Evolutionary conservation across 2,797 vertebrate species (phyloP), one percentile per base, ranked within the genome.

Genomic region (Neoniphon sammara): DNA sequence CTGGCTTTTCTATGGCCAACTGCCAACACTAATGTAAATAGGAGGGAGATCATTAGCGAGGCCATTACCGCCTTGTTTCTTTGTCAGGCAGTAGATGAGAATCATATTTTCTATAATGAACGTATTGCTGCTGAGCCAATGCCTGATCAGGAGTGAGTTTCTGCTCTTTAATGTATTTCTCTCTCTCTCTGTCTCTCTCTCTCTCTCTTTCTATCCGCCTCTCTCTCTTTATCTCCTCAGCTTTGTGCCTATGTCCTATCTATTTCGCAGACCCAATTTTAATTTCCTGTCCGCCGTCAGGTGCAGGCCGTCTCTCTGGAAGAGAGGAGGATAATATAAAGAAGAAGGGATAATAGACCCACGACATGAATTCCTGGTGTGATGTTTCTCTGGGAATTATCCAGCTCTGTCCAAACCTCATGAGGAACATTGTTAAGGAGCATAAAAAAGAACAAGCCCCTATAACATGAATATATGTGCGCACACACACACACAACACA

Each of bases 231-330:
- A 62, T 77, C 70, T 74, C 49, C 30, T 66, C 55, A 20, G 31
- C 31, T n/a, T 50, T 7, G 9, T 73, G 69, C 66, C 57, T 34
- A 61, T 77, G 66, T 66, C 57, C 25, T 2, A 74, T 77, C 70
- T 52, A 27, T 73, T 77, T 77, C 69, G 50, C 44, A 17, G 69
- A 30, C 17, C 60, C 70, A 56, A 73, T 83, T 80, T 80, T 80
- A 80, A 83, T 80, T 80, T 84, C 81, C 81, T 77, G 62, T 67
- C 62, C 1, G 8, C 44, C 80, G 66, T 80, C 77, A 80, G 77
- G 69, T 70, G 62, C 36, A 34, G 31, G 20, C 21, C 10, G 5
- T 59, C 59, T 63, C 46, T 15, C 31, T 17, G 34, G 49, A 66
- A 60, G 39, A n/a, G 49, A 54, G 27, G 39, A 25, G n/a, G 53